These are phyloP conservation scores for Heliconius congener DNA, from an alignment of 1,140 invertebrate genomes.

Conservation along the genomic window DNA sequence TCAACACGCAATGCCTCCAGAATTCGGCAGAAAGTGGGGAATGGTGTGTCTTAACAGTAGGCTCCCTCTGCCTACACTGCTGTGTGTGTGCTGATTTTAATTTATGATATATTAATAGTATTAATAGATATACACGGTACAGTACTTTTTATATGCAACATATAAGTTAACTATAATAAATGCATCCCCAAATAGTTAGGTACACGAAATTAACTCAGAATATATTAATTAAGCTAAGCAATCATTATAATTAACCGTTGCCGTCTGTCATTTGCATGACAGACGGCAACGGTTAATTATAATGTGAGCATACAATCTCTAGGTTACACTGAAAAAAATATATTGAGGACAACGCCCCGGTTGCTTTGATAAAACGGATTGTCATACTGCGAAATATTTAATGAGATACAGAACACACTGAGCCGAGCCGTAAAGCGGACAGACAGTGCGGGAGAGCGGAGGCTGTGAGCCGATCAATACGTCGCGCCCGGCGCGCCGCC, in stretches of 20 bases:
- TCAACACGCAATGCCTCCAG: no score
- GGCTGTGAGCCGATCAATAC: conserved; percentile 61
- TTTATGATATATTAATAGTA: neutral
- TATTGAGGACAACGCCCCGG: conserved; percentile 26
- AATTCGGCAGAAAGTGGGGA: no score
- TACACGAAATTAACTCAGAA: conserved; percentile 2
- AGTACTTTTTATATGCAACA: no score
- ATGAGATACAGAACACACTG: conserved; percentile 38
- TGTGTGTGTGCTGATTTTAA: neutral
- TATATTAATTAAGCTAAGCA: conserved; percentile 9
- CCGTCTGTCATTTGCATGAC: neutral
- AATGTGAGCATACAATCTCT: conserved; percentile 14
- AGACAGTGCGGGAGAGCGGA: conserved; percentile 53
- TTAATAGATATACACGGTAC: no score
- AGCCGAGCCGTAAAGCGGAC: conserved; percentile 26
- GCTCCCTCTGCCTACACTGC: no score
- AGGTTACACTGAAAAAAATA: conserved; percentile 4
- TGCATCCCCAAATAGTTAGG: neutral
- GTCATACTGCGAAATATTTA: conserved; percentile 36
- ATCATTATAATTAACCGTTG: conserved; percentile 14
- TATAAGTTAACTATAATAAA: conserved; percentile 4
- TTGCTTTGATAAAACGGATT: conserved; percentile 27
- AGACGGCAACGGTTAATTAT: no score
- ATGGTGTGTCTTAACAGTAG: no score
- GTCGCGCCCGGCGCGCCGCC: conserved; percentile 47